These are phyloP conservation scores for Deilephila porcellus DNA, from an alignment of 2,888 invertebrate species.

Conservation along the genomic window DNA sequence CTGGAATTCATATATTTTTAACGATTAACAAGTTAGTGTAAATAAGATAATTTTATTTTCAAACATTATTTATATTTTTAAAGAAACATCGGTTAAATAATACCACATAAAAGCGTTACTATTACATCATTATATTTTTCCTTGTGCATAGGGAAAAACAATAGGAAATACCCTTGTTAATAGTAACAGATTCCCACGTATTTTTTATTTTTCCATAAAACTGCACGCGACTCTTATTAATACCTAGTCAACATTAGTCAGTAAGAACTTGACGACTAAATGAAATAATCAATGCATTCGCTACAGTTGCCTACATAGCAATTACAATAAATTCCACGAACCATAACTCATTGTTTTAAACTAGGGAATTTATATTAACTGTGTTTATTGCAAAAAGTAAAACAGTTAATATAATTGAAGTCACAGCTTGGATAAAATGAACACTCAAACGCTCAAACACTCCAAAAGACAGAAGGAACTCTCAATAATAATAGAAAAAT, in stretches of 20 bases:
- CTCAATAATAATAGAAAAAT: no score
- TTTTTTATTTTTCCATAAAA: not conserved
- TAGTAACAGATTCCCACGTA: not conserved
- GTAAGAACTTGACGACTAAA: not conserved
- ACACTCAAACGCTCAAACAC: no score
- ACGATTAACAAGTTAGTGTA: no score
- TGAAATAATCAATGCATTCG: not conserved
- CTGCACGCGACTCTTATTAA: not conserved
- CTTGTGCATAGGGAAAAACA: not conserved
- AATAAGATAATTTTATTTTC: no score
- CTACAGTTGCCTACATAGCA: not conserved
- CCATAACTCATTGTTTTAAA: not conserved
- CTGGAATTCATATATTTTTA: no score
- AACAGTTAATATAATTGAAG: no score
- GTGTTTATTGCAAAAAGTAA: no score
- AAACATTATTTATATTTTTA: no score
- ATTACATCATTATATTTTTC: not conserved
- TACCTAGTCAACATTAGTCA: not conserved
- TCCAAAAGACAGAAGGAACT: no score
- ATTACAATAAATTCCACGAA: not conserved
- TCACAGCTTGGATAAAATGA: no score
- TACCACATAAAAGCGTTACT: not conserved
- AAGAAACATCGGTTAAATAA: no score
- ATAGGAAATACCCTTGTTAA: conserved; percentile 2
- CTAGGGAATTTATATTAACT: no score